Conservation (phyloP, 2,113 vertebrate genomes). For the Oophaga pumilio region DNA sequence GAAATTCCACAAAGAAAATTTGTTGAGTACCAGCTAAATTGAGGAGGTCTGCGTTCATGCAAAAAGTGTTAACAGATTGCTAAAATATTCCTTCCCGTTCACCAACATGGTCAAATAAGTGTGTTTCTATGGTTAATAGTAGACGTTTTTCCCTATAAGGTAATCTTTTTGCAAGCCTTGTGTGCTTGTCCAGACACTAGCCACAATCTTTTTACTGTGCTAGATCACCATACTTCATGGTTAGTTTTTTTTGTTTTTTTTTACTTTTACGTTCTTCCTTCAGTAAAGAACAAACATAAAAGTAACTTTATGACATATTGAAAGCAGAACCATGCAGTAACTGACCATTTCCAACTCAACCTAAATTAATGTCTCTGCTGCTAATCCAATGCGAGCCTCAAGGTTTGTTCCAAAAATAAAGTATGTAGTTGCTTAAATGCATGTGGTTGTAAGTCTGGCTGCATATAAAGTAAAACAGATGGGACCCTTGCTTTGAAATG, state of each 20-base stretch:
- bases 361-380: neutral
- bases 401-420: conserved; percentile 42
- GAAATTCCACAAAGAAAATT: too few relatives aligned
- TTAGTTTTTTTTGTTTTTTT: neutral
- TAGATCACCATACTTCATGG: neutral
- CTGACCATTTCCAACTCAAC: conserved; percentile 20
- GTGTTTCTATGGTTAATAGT: too few relatives aligned
- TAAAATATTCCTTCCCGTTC: too few relatives aligned
- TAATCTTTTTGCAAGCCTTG: too few relatives aligned
- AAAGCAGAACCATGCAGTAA: neutral
- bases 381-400: conserved; percentile 11
- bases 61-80: too few relatives aligned
- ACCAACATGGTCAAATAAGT: too few relatives aligned
- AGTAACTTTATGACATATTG: neutral
- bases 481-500: conserved; percentile 44
- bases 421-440: conserved; percentile 21
- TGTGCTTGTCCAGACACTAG: neutral
- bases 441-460: conserved; percentile 46
- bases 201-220: neutral
- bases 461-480: conserved; percentile 47
- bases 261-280: neutral
- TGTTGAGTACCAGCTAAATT: too few relatives aligned
- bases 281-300: neutral
- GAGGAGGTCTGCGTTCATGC: too few relatives aligned
- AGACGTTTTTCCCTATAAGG: too few relatives aligned